A percentile compares a stretch with the other conserved stretches of the same genome.
These are phyloP conservation scores for Sebastes dallii DNA, from an alignment of 2,797 vertebrate genomes.

Conservation along the genomic window DNA sequence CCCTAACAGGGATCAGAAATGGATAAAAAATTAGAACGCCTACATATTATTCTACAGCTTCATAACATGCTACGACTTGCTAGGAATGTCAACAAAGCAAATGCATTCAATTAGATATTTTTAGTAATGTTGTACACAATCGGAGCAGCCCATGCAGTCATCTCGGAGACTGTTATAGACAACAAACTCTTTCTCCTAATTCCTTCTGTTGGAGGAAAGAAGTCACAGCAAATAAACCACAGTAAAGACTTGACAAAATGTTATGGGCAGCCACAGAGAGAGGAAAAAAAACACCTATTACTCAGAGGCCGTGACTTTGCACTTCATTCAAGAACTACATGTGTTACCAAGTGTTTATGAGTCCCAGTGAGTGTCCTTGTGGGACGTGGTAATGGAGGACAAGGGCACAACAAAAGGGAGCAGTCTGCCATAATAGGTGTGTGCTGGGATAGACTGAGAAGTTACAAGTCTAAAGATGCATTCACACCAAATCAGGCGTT, in stretches of 20 bases:
- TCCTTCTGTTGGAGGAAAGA: conserved; percentile 40
- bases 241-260: conserved; percentile 74
- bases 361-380: conserved; percentile 61
- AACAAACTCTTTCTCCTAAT: conserved; percentile 22
- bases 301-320: conserved; percentile 60
- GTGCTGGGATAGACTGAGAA: conserved; percentile 58
- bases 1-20: neutral
- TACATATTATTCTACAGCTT: conserved; percentile 14
- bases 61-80: conserved; percentile 3
- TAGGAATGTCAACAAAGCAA: conserved; percentile 3
- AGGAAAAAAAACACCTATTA: conserved; percentile 65
- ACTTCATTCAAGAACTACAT: conserved; percentile 68
- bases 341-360: conserved; percentile 72
- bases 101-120: neutral
- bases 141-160: neutral
- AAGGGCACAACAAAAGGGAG: conserved; percentile 55
- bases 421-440: conserved; percentile 63
- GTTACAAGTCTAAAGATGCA: conserved; percentile 51
- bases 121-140: conserved; percentile 20
- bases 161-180: conserved; percentile 2
- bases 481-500: neutral
- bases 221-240: conserved; percentile 75
- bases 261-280: conserved; percentile 60
- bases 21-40: neutral
- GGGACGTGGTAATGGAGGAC: conserved; percentile 60